These are phyloP conservation scores for Dolomedes plantarius DNA, from an alignment of 2,888 invertebrate species.

Conservation along the genomic window DNA sequence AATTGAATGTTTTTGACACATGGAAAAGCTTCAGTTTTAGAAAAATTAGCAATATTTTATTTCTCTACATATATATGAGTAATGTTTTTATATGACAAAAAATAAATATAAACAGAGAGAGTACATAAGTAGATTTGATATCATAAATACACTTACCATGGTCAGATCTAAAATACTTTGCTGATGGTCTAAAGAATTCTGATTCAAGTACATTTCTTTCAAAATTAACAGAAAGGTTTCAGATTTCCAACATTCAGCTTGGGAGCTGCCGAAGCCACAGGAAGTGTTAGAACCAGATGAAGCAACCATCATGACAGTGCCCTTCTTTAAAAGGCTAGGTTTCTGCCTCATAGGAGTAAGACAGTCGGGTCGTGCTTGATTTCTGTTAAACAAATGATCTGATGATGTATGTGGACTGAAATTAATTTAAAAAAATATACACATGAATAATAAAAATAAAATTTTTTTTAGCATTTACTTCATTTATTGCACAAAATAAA, in stretches of 20 bases:
- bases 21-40: no score
- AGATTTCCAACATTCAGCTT: slow-evolving; percentile 86
- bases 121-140: no score
- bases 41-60: no score
- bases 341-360: slow-evolving; percentile 35
- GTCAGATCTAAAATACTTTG: slow-evolving; percentile 28
- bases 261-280: slow-evolving; percentile 8
- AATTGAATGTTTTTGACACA: no score
- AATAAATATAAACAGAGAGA: no score
- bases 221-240: slow-evolving; percentile 89
- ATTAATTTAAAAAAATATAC: no score
- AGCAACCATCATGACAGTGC: slow-evolving; percentile 42
- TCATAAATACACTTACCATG: slow-evolving; percentile 37
- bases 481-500: no score
- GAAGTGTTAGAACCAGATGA: slow-evolving; percentile 17
- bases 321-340: slow-evolving; percentile 57
- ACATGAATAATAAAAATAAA: background rate
- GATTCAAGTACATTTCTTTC: slow-evolving; percentile 88
- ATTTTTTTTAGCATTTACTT: no score
- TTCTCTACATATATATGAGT: no score
- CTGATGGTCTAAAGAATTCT: slow-evolving; percentile 71
- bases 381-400: slow-evolving; percentile 15
- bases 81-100: no score
- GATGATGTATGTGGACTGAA: slow-evolving; percentile 13
- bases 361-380: slow-evolving; percentile 23